phyloP scores from a whole-genome alignment of 2,888 invertebrate species.

The Drosophila paracracens region DNA sequence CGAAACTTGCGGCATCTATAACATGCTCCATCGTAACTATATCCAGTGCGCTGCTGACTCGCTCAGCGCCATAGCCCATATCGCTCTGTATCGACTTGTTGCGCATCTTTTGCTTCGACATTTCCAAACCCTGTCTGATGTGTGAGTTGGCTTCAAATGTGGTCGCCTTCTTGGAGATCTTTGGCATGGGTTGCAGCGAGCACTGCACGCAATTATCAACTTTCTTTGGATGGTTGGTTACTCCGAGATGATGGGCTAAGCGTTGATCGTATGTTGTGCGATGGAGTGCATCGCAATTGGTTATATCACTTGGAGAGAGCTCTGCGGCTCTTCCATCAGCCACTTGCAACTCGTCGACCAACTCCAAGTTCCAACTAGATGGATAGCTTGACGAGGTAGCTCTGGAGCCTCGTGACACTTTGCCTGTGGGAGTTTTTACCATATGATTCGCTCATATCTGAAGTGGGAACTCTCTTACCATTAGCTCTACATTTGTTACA shows the following conservation, averaged over 20 bases:
- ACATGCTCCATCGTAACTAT: background rate
- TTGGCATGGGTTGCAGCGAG: background rate
- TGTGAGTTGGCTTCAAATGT: conserved; percentile 1
- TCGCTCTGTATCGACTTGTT: background rate
- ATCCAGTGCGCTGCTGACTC: too few species aligned
- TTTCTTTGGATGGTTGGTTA: background rate
- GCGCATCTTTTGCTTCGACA: background rate
- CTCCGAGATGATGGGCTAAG: background rate
- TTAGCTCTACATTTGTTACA: conserved; percentile 9
- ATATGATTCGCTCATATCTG: background rate
- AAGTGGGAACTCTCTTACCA: conserved; percentile 13
- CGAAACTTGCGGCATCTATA: background rate
- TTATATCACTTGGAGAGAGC: conserved; percentile 22
- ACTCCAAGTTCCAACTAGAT: conserved; percentile 53
- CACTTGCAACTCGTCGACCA: background rate
- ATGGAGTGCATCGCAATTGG: conserved; percentile 33
- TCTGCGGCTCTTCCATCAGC: background rate
- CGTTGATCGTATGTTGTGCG: conserved; percentile 39
- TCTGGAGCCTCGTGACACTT: conserved; percentile 24
- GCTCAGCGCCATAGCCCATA: too few species aligned
- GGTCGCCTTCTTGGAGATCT: background rate
- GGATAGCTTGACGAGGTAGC: conserved; percentile 56
- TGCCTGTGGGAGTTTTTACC: conserved; percentile 10
- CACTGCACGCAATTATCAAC: conserved; percentile 29
- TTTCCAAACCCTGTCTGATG: background rate